Conservation (phyloP, 2,888 invertebrate genomes). For the Ormia ochracea region DNA sequence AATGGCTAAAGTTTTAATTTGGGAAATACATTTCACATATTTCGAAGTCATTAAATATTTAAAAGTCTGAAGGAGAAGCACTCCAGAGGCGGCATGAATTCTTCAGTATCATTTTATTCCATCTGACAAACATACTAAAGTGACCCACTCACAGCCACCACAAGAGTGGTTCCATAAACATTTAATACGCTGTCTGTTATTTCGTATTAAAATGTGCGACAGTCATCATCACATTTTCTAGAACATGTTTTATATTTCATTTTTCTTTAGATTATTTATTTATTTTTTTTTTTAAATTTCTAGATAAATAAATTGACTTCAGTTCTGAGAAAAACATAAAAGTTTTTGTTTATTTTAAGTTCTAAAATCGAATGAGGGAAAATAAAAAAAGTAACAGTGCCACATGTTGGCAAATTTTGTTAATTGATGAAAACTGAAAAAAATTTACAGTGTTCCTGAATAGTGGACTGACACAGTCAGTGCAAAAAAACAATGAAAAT, state of each 20-base stretch:
- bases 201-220: background rate
- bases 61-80: background rate
- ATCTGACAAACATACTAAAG: background rate
- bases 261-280: no score
- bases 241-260: background rate
- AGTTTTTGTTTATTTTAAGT: slow-evolving; percentile 33
- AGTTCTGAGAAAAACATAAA: slow-evolving; percentile 50
- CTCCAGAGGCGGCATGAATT: slow-evolving; percentile 6
- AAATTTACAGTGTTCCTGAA: slow-evolving; percentile 24
- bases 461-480: background rate
- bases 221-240: slow-evolving; percentile 19
- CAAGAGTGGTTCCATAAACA: background rate
- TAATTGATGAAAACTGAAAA: slow-evolving; percentile 56
- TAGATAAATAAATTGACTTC: slow-evolving; percentile 56
- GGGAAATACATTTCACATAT: slow-evolving; percentile 50
- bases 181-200: background rate
- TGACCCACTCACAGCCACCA: no score
- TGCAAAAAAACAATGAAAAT: background rate
- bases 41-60: slow-evolving; percentile 51
- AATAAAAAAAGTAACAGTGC: background rate
- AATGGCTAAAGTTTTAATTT: no score
- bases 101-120: background rate
- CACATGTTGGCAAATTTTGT: slow-evolving; percentile 56
- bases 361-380: slow-evolving; percentile 24
- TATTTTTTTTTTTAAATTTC: slow-evolving; percentile 6